These are phyloP conservation scores for Otis tarda DNA, from an alignment of 2,113 vertebrate species.

Conservation along the genomic window DNA sequence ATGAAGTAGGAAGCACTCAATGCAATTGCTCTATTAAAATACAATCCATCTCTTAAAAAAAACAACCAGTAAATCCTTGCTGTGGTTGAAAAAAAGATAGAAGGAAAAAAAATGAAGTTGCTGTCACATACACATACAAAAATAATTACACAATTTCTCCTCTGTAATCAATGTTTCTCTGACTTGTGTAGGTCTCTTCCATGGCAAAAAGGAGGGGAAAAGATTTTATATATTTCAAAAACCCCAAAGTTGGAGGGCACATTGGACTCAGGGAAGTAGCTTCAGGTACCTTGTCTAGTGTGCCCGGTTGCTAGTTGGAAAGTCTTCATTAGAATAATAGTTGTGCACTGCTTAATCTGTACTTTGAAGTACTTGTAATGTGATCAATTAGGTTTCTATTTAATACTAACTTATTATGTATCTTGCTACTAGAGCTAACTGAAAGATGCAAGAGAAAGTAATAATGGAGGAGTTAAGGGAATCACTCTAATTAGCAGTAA, in stretches of 20 bases:
- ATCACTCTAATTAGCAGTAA: not conserved
- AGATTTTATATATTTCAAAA: not conserved
- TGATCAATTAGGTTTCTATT: not conserved
- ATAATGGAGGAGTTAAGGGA: not conserved
- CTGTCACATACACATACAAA: not conserved
- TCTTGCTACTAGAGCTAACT: not conserved
- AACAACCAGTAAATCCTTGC: not conserved
- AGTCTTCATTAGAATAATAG: not conserved
- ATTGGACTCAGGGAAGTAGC: not conserved
- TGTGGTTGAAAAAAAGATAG: not conserved
- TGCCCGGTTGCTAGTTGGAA: not conserved
- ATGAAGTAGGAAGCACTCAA: not conserved
- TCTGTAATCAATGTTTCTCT: not conserved
- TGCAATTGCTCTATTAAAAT: not conserved
- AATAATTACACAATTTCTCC: not conserved
- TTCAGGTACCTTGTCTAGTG: not conserved
- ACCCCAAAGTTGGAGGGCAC: not conserved
- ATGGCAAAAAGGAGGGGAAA: not conserved
- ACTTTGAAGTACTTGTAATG: not conserved
- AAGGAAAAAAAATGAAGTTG: not conserved
- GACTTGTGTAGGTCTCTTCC: not conserved
- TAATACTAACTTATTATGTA: not conserved
- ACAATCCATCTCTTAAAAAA: not conserved
- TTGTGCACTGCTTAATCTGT: not conserved
- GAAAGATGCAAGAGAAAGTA: not conserved